phyloP scores from a whole-genome alignment of 23 tunicate species.

The Botrylloides violaceus region DNA sequence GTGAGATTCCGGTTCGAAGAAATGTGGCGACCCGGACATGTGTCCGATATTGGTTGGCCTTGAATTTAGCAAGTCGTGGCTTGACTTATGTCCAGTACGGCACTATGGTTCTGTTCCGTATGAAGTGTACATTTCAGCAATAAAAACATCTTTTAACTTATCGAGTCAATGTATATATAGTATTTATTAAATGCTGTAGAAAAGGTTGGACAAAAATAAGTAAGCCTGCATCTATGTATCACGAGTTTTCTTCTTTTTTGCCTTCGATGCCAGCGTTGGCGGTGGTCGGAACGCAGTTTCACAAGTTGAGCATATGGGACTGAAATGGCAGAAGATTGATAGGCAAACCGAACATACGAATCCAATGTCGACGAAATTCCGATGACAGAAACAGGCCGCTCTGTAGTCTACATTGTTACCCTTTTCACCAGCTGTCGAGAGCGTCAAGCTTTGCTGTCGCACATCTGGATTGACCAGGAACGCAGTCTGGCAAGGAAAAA shows the following conservation, averaged over 20 bases:
- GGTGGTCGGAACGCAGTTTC: constrained; percentile 84
- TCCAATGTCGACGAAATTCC: constrained; percentile 72
- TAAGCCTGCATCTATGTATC: too few relatives aligned
- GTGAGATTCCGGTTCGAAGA: too few relatives aligned
- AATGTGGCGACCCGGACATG: too few relatives aligned
- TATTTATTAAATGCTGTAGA: too few relatives aligned
- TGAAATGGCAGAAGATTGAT: constrained; percentile 87
- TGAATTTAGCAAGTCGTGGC: too few relatives aligned
- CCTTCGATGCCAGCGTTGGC: constrained; percentile 21
- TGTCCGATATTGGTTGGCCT: too few relatives aligned
- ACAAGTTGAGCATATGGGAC: constrained; percentile 91
- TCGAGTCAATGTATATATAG: too few relatives aligned
- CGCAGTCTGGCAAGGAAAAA: constrained; percentile 55
- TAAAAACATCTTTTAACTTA: too few relatives aligned
- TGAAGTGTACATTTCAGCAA: too few relatives aligned
- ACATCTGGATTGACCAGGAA: constrained; percentile 69
- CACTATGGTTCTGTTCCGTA: too few relatives aligned
- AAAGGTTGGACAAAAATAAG: too few relatives aligned
- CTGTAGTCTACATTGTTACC: constrained; percentile 44
- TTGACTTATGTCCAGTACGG: too few relatives aligned
- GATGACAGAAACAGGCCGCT: constrained; percentile 90
- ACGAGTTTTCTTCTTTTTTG: constrained; percentile 46
- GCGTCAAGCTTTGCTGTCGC: constrained; percentile 44
- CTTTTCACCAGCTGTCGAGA: constrained; percentile 21
- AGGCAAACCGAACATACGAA: constrained; percentile 94